Conservation (phyloP, 2,797 vertebrate species). For the Acipenser oxyrinchus region DNA sequence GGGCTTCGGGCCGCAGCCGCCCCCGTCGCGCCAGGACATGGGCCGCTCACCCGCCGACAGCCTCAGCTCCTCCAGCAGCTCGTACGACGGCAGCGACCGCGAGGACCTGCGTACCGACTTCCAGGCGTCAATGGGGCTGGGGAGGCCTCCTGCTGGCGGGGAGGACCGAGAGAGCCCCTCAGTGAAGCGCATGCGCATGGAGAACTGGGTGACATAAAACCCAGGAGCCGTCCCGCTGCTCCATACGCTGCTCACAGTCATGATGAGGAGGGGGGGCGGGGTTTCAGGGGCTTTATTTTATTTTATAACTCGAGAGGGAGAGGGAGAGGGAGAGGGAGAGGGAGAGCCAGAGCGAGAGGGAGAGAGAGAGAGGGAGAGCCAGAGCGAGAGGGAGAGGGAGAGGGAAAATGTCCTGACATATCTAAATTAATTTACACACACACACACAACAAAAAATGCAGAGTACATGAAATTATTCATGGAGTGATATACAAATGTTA, state of each 20-base stretch:
- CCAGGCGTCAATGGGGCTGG: conserved; percentile 81
- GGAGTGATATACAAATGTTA: conserved; percentile 61
- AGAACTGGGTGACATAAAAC: conserved; percentile 95
- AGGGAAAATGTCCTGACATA: conserved; percentile 68
- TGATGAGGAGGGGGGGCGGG: conserved; percentile 29
- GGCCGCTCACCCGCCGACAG: conserved; percentile 94
- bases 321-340: too few relatives aligned
- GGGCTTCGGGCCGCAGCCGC: conserved; percentile 70
- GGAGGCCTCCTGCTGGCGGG: conserved; percentile 66
- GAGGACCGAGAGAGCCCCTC: conserved; percentile 89
- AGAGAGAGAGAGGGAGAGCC: conserved; percentile 29
- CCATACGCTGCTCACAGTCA: conserved; percentile 29
- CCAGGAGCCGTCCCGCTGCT: conserved; percentile 26
- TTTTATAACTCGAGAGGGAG: conserved; percentile 46
- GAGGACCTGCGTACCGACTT: conserved; percentile 89
- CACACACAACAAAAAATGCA: conserved; percentile 51
- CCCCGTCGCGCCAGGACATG: conserved; percentile 78
- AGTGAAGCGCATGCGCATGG: conserved; percentile 96
- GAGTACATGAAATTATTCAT: conserved; percentile 40
- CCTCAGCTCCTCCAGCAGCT: conserved; percentile 97
- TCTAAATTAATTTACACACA: conserved; percentile 72
- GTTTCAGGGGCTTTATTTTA: conserved; percentile 44
- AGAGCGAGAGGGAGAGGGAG: conserved; percentile 36
- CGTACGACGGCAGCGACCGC: conserved; percentile 92
- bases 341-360: conserved; percentile 28